Evolutionary conservation across 2,797 vertebrate species (phyloP).

Genomic region (Antennarius maculatus): DNA sequence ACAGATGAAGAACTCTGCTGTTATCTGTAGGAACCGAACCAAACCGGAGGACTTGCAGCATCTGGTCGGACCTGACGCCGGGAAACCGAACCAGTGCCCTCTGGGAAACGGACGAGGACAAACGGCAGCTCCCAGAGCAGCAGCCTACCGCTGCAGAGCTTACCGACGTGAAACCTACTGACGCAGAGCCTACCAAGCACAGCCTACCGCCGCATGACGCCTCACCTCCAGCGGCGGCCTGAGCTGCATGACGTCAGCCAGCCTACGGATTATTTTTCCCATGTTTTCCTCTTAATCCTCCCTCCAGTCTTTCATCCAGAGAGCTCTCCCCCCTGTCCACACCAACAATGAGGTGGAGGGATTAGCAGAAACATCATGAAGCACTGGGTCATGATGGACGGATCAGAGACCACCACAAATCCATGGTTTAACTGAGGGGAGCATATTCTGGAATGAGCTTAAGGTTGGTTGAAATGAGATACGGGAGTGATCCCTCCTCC

Average conservation of each 20-base stretch:
- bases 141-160: constrained; percentile 13
- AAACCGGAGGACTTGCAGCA: too few relatives aligned
- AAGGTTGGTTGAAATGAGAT: constrained; percentile 38
- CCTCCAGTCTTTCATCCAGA: constrained; percentile 71
- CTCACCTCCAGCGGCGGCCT: constrained; percentile 54
- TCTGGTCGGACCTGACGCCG: not conserved
- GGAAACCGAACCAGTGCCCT: not conserved
- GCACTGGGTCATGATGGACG: constrained; percentile 1
- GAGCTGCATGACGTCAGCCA: constrained; percentile 60
- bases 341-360: constrained; percentile 37
- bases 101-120: constrained; percentile 3
- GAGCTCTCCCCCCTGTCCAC: constrained; percentile 33
- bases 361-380: constrained; percentile 41
- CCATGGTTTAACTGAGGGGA: constrained; percentile 33
- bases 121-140: constrained; percentile 25
- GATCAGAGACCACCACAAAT: not conserved
- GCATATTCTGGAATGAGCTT: constrained; percentile 45
- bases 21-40: too few relatives aligned
- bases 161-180: constrained; percentile 30
- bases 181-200: constrained; percentile 13
- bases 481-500: constrained; percentile 29
- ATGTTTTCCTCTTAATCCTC: constrained; percentile 73
- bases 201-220: constrained; percentile 2
- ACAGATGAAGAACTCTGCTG: too few relatives aligned
- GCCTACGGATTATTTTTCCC: constrained; percentile 73